Percentiles rank a stretch among this genome's conserved stretches.
phyloP scores from a whole-genome alignment of 2,797 vertebrate species.

The Thalassophryne amazonica region DNA sequence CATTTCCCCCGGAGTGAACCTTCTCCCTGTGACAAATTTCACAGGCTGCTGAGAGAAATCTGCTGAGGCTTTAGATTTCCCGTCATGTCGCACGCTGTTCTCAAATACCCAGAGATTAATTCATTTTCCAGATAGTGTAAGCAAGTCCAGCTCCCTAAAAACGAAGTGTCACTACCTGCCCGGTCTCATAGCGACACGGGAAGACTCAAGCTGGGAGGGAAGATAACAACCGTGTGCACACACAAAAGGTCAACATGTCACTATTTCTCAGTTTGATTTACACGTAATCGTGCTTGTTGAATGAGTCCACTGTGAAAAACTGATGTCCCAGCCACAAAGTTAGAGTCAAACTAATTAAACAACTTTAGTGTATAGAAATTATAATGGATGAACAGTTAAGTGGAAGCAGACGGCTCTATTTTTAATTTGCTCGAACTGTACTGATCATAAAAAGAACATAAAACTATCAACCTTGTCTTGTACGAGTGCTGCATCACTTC shows the following conservation, averaged over 20 bases:
- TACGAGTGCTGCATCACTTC: constrained; percentile 11
- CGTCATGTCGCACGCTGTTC: constrained; percentile 53
- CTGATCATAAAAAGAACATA: constrained; percentile 6
- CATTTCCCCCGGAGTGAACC: constrained; percentile 50
- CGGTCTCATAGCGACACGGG: constrained; percentile 25
- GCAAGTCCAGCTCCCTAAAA: constrained; percentile 26
- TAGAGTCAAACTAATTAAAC: constrained; percentile 1
- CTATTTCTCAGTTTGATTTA: background rate
- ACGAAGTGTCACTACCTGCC: constrained; percentile 29
- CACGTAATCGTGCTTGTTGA: constrained; percentile 5
- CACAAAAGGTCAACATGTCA: constrained; percentile 15
- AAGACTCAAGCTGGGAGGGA: constrained; percentile 30
- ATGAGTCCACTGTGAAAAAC: background rate
- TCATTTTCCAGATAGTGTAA: constrained; percentile 48
- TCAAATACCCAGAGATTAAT: constrained; percentile 55
- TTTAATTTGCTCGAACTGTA: constrained; percentile 1
- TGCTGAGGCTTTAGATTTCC: constrained; percentile 58
- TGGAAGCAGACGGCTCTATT: background rate
- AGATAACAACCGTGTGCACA: constrained; percentile 32
- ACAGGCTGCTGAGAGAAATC: constrained; percentile 62
- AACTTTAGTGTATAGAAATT: constrained; percentile 1
- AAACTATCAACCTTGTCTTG: background rate
- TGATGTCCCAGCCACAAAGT: background rate
- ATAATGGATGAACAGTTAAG: constrained; percentile 1
- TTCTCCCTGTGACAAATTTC: constrained; percentile 68